phyloP scores from a whole-genome alignment of 2,888 invertebrate species.

The Ptychoptera contaminata region DNA sequence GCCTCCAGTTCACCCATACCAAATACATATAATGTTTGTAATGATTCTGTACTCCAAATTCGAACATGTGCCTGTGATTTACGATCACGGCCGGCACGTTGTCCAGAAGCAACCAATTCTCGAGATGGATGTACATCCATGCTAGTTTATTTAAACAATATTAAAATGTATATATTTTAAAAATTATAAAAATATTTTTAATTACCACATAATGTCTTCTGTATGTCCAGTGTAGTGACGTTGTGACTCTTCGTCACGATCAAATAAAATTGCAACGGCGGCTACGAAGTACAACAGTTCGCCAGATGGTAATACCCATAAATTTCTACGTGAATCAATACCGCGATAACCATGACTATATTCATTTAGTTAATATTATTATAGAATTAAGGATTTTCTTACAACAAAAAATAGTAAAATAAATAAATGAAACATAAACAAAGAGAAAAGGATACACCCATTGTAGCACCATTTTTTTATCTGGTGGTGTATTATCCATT shows the following conservation, averaged over 20 bases:
- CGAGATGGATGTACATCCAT: slow-evolving; percentile 80
- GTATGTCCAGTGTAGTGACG: slow-evolving; percentile 83
- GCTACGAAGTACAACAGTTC: slow-evolving; percentile 89
- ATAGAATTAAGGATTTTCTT: neutral
- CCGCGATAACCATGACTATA: slow-evolving; percentile 83
- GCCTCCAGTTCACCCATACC: slow-evolving; percentile 82
- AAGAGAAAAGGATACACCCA: slow-evolving; percentile 66
- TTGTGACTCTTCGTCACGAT: slow-evolving; percentile 73
- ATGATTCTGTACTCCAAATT: slow-evolving; percentile 81
- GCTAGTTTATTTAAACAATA: slow-evolving; percentile 29
- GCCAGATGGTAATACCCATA: slow-evolving; percentile 86
- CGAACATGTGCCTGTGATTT: slow-evolving; percentile 80
- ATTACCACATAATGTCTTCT: slow-evolving; percentile 82
- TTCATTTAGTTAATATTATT: neutral
- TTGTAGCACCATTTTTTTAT: slow-evolving; percentile 73
- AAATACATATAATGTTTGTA: slow-evolving; percentile 77
- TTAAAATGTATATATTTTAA: neutral
- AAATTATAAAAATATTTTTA: neutral
- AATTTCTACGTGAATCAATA: slow-evolving; percentile 71
- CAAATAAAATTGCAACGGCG: slow-evolving; percentile 76
- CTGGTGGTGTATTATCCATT: slow-evolving; percentile 71
- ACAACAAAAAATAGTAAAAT: slow-evolving; percentile 6
- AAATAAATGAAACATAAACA: neutral
- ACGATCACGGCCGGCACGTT: slow-evolving; percentile 66
- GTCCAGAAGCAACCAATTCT: slow-evolving; percentile 79